Base-by-base conservation (phyloP, 2,888 invertebrate species). In the Alitta virens region DNA sequence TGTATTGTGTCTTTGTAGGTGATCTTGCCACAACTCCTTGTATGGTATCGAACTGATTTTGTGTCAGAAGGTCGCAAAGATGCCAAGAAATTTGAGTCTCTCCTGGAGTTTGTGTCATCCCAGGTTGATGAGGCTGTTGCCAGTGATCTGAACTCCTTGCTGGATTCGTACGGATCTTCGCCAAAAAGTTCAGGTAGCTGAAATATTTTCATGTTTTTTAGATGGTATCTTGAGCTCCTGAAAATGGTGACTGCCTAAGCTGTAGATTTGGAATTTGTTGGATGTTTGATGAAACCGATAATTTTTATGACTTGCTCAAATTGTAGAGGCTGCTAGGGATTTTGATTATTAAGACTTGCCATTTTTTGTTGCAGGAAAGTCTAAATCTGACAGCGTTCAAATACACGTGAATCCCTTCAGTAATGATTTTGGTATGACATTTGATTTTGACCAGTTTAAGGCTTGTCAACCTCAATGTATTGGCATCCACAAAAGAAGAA, bases 1-100 rank as follows among this genome's bases (percentile, higher is more conserved):
- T 40, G 9, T 9, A 40, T 40, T 40, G 40, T 40, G n/a, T 25
- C 16, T 25, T 61, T 64, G 2, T 53, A 76, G 75, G 72, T 77
- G 1, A 68, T 64, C 24, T 57, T 77, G n/a, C 75, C 76, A 25
- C 71, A 76, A 60, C 59, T 76, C 54, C 49, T 78, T 38, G 58
- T 72, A 56, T 75, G 75, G 74, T 68, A 76, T 57, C 66, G 71
- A 38, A 63, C 69, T 40, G 74, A 76, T 62, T 75, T 76, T 51
- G 69, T 71, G 3, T 60, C 57, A 25, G 59, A 62, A 26, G 62
- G 60, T 38, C 21, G 26, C 14, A 26, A 52, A 24, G 23, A 27
- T 18, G 52, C 26, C 14, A 27, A 18, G 21, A 50, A 23, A 12
- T 56, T 18, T 9, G 62, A 62, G 53, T 51, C 50, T 2, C 43